These are phyloP conservation scores for Bugula neritina DNA, from an alignment of 2,888 invertebrate genomes.

Conservation along the genomic window DNA sequence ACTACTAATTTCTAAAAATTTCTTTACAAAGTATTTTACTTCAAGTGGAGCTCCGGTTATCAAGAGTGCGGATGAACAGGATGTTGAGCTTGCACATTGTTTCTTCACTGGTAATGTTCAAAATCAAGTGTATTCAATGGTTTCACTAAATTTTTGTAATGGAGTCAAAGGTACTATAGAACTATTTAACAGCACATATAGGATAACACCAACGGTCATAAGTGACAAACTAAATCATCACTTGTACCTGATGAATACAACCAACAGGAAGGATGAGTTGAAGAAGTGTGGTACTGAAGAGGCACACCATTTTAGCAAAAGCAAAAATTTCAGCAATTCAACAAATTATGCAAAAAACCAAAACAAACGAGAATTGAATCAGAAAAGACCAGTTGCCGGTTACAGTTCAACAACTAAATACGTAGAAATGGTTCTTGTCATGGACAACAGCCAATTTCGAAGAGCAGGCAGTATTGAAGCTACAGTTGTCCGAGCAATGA, in stretches of 20 bases:
- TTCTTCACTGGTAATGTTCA: neutral
- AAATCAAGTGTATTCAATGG: neutral
- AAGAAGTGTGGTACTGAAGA: too few species aligned
- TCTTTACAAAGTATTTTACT: neutral
- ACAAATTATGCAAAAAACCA: neutral
- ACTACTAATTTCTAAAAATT: neutral
- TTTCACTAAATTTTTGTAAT: neutral
- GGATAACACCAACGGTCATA: neutral
- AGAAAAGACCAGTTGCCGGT: conserved; percentile 39
- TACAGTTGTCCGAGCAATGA: neutral
- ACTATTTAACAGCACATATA: neutral
- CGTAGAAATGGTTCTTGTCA: conserved; percentile 49
- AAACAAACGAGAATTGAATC: neutral
- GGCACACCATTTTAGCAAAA: too few species aligned
- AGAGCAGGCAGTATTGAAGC: neutral
- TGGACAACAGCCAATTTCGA: conserved; percentile 36
- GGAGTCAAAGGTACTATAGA: neutral
- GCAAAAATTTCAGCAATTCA: too few species aligned
- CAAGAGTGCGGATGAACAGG: neutral
- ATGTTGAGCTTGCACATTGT: neutral
- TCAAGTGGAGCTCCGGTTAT: neutral
- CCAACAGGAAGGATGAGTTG: too few species aligned
- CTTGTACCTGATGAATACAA: neutral
- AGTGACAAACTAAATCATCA: neutral
- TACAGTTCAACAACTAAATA: conserved; percentile 41